phyloP scores from a whole-genome alignment of 2,113 vertebrate genomes.

The Athene cunicularia region DNA sequence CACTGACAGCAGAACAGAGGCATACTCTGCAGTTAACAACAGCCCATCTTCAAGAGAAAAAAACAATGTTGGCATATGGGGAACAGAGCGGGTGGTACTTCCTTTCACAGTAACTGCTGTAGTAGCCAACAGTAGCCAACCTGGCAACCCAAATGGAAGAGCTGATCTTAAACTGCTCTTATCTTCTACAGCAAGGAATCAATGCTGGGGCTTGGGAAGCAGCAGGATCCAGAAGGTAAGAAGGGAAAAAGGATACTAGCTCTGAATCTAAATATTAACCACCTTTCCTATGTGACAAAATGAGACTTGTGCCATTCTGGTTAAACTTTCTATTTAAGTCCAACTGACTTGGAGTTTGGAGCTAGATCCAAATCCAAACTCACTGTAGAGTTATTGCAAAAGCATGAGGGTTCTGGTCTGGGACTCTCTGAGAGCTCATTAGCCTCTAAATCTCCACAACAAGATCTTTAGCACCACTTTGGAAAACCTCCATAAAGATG shows the following conservation, averaged over 20 bases:
- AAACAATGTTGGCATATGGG: conserved; percentile 3
- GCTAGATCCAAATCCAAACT: background rate
- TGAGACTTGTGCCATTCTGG: background rate
- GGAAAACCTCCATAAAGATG: background rate
- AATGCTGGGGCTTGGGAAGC: background rate
- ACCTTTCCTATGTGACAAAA: background rate
- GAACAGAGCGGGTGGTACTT: conserved; percentile 4
- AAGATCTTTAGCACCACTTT: background rate
- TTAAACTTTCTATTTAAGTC: background rate
- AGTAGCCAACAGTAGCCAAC: background rate
- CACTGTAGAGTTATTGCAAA: background rate
- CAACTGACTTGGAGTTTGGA: background rate
- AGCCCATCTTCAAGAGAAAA: background rate
- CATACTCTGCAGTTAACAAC: conserved; percentile 28
- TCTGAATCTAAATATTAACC: background rate
- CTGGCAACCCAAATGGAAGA: background rate
- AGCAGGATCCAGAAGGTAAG: background rate
- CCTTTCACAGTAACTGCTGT: conserved; percentile 4
- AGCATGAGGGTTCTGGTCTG: background rate
- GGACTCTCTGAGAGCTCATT: background rate
- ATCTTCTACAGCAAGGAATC: background rate
- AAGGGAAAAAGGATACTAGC: background rate
- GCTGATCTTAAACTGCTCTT: background rate
- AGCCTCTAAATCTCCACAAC: background rate
- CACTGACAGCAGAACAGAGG: background rate